These are phyloP conservation scores for Equus przewalskii DNA, from an alignment of 2,113 vertebrate species.

Conservation along the genomic window DNA sequence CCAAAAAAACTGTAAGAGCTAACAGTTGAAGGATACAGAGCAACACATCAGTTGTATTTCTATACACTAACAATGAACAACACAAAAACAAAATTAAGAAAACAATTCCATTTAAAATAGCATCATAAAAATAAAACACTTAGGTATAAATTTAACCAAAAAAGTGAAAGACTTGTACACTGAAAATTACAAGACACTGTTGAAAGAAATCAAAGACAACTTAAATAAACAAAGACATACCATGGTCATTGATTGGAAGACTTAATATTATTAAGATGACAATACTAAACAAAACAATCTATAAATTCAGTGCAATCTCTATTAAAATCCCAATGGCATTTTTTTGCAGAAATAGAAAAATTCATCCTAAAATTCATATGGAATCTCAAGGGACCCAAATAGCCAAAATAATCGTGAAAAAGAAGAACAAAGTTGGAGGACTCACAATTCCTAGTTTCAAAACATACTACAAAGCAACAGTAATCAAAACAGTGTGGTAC, in stretches of 20 bases:
- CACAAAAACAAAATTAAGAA: neutral
- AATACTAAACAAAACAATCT: neutral
- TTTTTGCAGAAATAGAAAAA: no score
- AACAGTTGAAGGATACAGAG: neutral
- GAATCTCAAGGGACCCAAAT: no score
- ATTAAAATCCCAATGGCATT: neutral
- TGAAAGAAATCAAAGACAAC: neutral
- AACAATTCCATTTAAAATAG: neutral
- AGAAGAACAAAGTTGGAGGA: neutral
- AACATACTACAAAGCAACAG: neutral
- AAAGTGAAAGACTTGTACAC: neutral
- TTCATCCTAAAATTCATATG: no score
- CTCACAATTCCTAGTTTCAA: neutral
- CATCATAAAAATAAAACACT: neutral
- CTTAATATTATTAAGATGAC: neutral
- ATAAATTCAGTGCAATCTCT: neutral
- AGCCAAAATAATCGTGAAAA: no score
- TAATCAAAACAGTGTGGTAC: neutral
- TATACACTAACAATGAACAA: neutral
- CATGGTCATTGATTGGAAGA: neutral
- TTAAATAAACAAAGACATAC: neutral
- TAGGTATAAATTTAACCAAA: neutral
- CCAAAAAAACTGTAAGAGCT: neutral
- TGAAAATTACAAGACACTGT: neutral
- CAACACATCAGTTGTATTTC: neutral